Percentiles rank a stretch among this genome's conserved stretches.
These are phyloP conservation scores for Ridgeia piscesae DNA, from an alignment of 1,140 invertebrate genomes.

Conservation along the genomic window DNA sequence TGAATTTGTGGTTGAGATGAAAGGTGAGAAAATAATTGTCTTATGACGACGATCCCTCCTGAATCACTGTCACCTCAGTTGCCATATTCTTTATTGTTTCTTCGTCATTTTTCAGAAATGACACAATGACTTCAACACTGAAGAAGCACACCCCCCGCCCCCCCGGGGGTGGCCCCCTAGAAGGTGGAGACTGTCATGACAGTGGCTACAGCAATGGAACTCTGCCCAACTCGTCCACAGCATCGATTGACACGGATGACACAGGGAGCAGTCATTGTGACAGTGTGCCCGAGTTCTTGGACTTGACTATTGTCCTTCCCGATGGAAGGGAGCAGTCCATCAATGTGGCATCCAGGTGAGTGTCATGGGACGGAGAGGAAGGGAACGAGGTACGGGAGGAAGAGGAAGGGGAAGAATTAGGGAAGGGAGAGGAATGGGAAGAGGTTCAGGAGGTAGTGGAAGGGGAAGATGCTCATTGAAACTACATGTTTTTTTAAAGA, in stretches of 20 bases:
- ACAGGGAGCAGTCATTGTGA: not conserved
- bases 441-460: not conserved
- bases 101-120: not conserved
- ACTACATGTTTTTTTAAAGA: too few relatives aligned
- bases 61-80: not conserved
- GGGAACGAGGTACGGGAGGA: too few relatives aligned
- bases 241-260: not conserved
- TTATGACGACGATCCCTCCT: not conserved
- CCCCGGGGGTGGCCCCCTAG: not conserved
- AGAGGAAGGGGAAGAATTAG: not conserved
- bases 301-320: not conserved
- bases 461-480: too few relatives aligned
- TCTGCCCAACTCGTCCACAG: not conserved
- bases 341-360: not conserved
- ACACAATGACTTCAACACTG: not conserved
- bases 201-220: not conserved
- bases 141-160: not conserved
- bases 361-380: not conserved
- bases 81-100: not conserved
- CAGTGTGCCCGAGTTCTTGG: not conserved
- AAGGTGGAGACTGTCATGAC: not conserved
- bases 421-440: not conserved
- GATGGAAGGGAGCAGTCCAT: slow-evolving; percentile 1
- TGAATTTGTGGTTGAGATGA: not conserved
- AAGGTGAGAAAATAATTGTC: not conserved